Evolutionary conservation across 2,797 vertebrate species (phyloP), one percentile per base, ranked within the genome.

Genomic region (Falco naumanni): DNA sequence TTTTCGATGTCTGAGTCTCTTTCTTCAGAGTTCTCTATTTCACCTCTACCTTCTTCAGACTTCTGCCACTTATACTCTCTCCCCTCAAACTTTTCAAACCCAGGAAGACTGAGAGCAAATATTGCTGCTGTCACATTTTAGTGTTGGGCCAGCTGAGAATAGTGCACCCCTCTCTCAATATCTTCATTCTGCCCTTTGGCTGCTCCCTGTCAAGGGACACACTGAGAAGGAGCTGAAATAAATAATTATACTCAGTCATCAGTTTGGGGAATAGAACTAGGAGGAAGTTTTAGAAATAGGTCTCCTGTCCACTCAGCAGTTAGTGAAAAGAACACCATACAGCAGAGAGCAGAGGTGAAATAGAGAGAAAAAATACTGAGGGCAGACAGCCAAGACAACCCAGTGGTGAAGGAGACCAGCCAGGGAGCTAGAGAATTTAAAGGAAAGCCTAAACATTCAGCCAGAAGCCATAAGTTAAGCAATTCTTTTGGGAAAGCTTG

Each of bases 391-490:
- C 92, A 96, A 76, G 71, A 66, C 16, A 95, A 84, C 14, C n/a
- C 48, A 90, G n/a, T 47, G 45, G 39, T 66, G 39, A 74, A 71
- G 41, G 37, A 87, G 72, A 59, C 59, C 60, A 91, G 56, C 53
- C 75, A 83, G 70, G 37, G 71, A 90, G 54, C 47, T 86, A 56
- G 47, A 90, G 77, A 93, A 47, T 59, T 45, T 81, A 90, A 54
- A 71, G 59, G 50, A 93, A 94, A 87, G 66, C 39, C 33, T 88
- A 51, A 92, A 24, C 28, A 87, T 69, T 48, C 57, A 92, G 87
- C 82, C 93, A 96, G 89, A 95, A 95, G 80, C 63, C 24, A 64
- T 41, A 77, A 88, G 74, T 93, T 83, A 85, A 92, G 50, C 74
- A 95, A 63, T 77, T 84, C 90, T 87, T 81, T 34, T 87, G 93